Evolutionary conservation across 2,113 vertebrate genomes (phyloP).

Genomic region (Tupaia chinensis): DNA sequence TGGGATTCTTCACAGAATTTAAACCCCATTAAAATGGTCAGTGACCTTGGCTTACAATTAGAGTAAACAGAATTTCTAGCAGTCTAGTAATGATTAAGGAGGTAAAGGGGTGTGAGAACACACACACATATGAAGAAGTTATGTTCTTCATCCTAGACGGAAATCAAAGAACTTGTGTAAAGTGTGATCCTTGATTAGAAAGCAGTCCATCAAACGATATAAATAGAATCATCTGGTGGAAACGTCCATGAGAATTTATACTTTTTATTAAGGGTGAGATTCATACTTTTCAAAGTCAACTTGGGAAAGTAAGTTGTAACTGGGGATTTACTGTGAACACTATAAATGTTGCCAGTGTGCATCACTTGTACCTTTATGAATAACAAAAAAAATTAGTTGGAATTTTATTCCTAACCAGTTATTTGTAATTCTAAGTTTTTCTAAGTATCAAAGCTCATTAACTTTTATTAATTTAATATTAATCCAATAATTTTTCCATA

Average conservation of each 20-base stretch:
- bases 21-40: slow-evolving; percentile 39
- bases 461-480: slow-evolving; percentile 43
- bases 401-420: slow-evolving; percentile 42
- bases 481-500: slow-evolving; percentile 38
- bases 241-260: not conserved
- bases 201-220: not conserved
- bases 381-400: slow-evolving; percentile 28
- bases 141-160: slow-evolving; percentile 4
- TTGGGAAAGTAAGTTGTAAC: slow-evolving; percentile 37
- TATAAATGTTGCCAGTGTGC: not conserved
- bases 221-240: slow-evolving; percentile 15
- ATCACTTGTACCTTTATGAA: not conserved
- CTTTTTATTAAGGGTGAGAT: slow-evolving; percentile 27
- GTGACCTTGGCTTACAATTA: slow-evolving; percentile 59
- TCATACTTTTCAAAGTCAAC: slow-evolving; percentile 49
- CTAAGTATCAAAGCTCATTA: slow-evolving; percentile 30
- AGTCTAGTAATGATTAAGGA: not conserved
- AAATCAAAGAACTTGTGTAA: slow-evolving; percentile 53
- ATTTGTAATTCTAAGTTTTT: slow-evolving; percentile 44
- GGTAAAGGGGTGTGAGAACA: not conserved
- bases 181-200: slow-evolving; percentile 8
- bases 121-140: not conserved
- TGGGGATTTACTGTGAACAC: slow-evolving; percentile 29
- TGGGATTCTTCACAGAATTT: slow-evolving; percentile 54
- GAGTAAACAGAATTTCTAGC: slow-evolving; percentile 44